Conservation (phyloP, 2,797 vertebrate genomes). For the Mormyrus hasselquistii region DNA sequence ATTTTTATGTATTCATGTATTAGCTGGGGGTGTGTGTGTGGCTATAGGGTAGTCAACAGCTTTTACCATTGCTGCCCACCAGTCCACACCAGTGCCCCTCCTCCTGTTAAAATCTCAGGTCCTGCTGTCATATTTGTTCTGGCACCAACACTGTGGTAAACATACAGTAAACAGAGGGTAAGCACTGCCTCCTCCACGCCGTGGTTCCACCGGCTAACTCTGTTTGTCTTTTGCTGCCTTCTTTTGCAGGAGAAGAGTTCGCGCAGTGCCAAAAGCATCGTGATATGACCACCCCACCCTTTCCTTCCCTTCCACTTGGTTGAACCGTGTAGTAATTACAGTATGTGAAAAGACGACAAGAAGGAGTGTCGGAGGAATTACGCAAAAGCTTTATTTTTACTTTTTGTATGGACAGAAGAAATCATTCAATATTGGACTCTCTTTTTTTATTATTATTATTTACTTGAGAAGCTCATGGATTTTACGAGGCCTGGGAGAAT, state of each 20-base stretch:
- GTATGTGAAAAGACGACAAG: neutral
- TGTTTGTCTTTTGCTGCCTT: neutral
- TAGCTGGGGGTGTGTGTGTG: neutral
- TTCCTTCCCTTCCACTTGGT: slow-evolving; percentile 30
- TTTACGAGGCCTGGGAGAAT: neutral
- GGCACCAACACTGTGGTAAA: slow-evolving; percentile 31
- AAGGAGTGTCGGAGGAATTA: neutral
- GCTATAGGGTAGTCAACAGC: neutral
- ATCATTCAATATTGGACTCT: neutral
- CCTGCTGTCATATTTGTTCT: neutral
- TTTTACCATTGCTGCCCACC: neutral
- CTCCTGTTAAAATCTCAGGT: neutral
- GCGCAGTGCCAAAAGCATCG: slow-evolving; percentile 77
- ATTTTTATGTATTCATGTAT: neutral
- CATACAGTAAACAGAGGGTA: neutral
- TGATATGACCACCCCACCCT: slow-evolving; percentile 65
- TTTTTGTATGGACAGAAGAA: neutral
- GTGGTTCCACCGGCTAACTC: neutral
- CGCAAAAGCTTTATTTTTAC: neutral
- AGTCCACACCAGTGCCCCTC: neutral
- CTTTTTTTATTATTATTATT: neutral
- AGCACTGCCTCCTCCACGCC: neutral
- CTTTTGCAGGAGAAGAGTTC: slow-evolving; percentile 79
- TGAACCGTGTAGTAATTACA: neutral
- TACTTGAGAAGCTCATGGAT: slow-evolving; percentile 25